A percentile compares a stretch with the other conserved stretches of the same genome.
phyloP scores from a whole-genome alignment of 2,797 vertebrate genomes.

The Zenarchopterus dispar region DNA sequence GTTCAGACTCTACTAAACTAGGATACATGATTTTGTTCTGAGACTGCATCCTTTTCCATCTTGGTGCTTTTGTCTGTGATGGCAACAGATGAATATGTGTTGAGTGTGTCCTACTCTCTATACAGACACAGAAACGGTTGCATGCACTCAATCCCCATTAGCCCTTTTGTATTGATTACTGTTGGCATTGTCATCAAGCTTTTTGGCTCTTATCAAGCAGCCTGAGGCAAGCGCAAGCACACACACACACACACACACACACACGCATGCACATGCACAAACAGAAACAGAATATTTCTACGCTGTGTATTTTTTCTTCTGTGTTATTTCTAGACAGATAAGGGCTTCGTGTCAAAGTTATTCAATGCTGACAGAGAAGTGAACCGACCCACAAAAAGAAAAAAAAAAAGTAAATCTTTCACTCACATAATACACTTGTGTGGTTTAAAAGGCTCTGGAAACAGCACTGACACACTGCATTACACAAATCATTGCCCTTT shows the following conservation, averaged over 20 bases:
- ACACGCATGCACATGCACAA: slow-evolving; percentile 1
- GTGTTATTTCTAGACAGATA: not conserved
- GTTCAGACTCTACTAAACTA: not conserved
- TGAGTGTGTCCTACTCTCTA: slow-evolving; percentile 18
- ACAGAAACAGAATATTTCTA: slow-evolving; percentile 8
- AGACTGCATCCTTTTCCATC: slow-evolving; percentile 10
- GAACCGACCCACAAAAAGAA: not conserved
- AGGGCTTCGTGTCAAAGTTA: not conserved
- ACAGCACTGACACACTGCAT: no score
- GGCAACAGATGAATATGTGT: slow-evolving; percentile 19
- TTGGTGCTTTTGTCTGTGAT: slow-evolving; percentile 10
- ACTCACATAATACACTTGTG: not conserved
- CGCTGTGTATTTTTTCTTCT: not conserved
- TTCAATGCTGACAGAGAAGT: slow-evolving; percentile 2
- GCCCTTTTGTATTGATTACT: slow-evolving; percentile 52
- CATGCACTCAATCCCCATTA: slow-evolving; percentile 28
- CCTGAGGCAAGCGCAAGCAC: slow-evolving; percentile 5
- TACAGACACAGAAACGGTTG: slow-evolving; percentile 26
- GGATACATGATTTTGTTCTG: slow-evolving; percentile 5
- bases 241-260: slow-evolving; percentile 10
- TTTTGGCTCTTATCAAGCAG: slow-evolving; percentile 45
- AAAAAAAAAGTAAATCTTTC: not conserved
- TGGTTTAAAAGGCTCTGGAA: no score
- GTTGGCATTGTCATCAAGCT: slow-evolving; percentile 30
- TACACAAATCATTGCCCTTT: no score